Conservation (phyloP, 2,888 invertebrate genomes). For the Proisotoma minuta region DNA sequence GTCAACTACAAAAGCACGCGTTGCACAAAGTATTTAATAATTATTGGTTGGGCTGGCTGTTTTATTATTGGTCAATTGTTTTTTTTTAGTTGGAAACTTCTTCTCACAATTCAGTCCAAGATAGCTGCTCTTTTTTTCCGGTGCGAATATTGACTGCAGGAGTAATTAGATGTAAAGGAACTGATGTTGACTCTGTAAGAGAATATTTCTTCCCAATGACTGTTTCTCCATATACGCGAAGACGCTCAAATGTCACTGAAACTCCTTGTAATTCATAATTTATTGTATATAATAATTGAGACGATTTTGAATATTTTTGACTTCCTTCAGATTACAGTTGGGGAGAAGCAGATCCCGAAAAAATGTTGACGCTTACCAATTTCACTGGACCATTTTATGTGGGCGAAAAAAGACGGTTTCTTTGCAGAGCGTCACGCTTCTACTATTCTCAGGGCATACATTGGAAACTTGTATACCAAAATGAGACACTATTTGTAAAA, state of each 20-base stretch:
- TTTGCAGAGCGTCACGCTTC: conserved; percentile 36
- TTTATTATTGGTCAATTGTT: too few relatives aligned
- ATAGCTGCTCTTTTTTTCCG: background rate
- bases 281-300: background rate
- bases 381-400: conserved; percentile 25
- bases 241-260: conserved; percentile 7
- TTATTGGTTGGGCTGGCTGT: too few relatives aligned
- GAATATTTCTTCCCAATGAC: conserved; percentile 39
- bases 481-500: conserved; percentile 16
- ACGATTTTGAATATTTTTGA: background rate
- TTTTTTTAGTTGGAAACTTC: background rate
- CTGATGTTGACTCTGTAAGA: conserved; percentile 34
- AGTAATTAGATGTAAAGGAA: conserved; percentile 34
- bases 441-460: conserved; percentile 40
- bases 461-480: conserved; percentile 36
- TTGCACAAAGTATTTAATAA: conserved; percentile 23
- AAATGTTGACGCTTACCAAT: conserved; percentile 32
- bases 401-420: conserved; percentile 28
- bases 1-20: conserved; percentile 28
- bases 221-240: background rate
- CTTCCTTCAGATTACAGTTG: conserved; percentile 30
- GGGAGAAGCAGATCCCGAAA: conserved; percentile 30
- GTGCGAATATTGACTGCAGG: conserved; percentile 17
- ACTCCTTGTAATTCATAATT: conserved; percentile 17
- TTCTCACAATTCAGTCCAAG: background rate